A percentile compares a stretch with the other conserved stretches of the same genome.
Conservation (phyloP, 2,113 vertebrate species). For the Chlorodrepanis virens region DNA sequence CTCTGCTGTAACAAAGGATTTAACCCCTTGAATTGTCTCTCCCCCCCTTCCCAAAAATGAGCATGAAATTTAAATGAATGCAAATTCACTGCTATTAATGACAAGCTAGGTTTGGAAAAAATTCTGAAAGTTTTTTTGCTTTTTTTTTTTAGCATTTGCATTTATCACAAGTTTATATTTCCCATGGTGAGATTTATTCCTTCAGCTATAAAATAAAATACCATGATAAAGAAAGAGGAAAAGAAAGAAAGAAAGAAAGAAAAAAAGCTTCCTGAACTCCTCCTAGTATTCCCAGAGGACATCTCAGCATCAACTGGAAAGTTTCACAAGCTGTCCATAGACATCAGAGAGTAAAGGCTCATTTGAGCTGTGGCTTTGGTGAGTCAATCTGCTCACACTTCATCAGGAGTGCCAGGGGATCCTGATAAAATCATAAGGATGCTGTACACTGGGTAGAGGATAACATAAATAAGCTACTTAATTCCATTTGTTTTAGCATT, state of each 20-base stretch:
- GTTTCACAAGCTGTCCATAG: background rate
- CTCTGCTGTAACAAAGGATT: background rate
- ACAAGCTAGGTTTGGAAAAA: background rate
- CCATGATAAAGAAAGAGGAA: background rate
- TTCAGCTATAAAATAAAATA: background rate
- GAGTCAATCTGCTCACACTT: constrained; percentile 40
- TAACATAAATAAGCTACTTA: constrained; percentile 55
- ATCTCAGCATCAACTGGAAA: constrained; percentile 46
- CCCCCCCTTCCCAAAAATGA: background rate
- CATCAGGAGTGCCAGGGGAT: constrained; percentile 32
- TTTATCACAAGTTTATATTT: background rate
- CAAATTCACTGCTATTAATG: background rate
- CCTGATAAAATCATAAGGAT: constrained; percentile 51
- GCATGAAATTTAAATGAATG: background rate
- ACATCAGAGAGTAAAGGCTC: background rate
- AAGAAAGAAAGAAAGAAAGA: background rate
- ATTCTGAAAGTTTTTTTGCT: background rate
- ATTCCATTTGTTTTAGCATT: constrained; percentile 46
- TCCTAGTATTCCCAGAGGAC: background rate
- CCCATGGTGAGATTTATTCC: background rate
- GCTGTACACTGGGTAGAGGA: background rate
- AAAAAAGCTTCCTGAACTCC: background rate
- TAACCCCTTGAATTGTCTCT: background rate
- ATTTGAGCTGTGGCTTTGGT: background rate
- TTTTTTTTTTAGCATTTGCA: background rate